phyloP scores from a whole-genome alignment of 2,113 vertebrate genomes.

The Tauraco erythrolophus region DNA sequence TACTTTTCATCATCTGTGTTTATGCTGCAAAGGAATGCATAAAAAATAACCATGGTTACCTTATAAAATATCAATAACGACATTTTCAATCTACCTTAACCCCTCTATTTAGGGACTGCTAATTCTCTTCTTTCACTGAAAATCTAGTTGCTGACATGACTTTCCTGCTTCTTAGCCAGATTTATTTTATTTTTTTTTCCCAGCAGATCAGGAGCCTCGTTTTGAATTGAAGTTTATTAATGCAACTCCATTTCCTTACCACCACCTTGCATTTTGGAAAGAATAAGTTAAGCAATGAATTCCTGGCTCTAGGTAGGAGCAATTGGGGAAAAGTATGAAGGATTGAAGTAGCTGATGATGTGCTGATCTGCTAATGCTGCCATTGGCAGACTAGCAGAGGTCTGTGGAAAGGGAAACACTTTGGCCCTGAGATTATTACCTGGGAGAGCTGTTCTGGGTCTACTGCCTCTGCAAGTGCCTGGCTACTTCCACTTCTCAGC shows the following conservation, averaged over 20 bases:
- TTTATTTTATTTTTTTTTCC: neutral
- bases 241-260: neutral
- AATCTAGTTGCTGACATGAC: neutral
- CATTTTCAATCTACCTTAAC: neutral
- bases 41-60: conserved; percentile 6
- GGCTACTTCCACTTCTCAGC: neutral
- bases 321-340: neutral
- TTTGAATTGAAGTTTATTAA: neutral
- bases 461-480: neutral
- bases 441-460: neutral
- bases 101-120: neutral
- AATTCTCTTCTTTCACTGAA: conserved; percentile 10
- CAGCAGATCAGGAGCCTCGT: neutral
- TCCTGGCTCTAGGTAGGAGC: neutral
- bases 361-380: neutral
- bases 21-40: neutral
- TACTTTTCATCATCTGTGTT: conserved; percentile 4
- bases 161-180: neutral
- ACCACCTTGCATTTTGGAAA: neutral
- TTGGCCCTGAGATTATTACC: neutral
- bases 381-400: neutral
- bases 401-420: neutral
- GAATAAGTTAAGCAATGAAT: neutral
- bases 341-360: neutral
- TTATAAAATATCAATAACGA: neutral